phyloP scores from a whole-genome alignment of 2,113 vertebrate species.

The Capricornis sumatraensis region DNA sequence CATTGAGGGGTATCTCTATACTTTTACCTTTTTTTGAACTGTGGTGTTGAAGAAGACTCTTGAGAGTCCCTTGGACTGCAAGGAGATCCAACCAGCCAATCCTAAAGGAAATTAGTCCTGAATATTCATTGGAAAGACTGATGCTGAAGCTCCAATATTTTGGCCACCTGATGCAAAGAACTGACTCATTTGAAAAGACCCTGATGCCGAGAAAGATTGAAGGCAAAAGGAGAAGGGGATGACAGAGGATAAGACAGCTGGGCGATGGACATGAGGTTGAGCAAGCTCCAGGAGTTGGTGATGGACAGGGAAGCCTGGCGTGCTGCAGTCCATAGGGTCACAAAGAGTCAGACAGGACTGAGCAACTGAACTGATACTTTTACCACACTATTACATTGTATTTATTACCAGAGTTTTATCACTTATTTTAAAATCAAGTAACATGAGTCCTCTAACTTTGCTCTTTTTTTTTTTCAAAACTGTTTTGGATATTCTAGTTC shows the following conservation, averaged over 20 bases:
- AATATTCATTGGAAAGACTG: not conserved
- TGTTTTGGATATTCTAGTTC: not conserved
- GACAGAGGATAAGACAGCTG: not conserved
- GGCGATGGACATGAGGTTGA: not conserved
- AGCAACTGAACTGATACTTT: not conserved
- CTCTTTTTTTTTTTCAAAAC: not conserved
- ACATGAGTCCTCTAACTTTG: not conserved
- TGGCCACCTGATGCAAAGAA: not conserved
- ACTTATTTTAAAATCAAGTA: not conserved
- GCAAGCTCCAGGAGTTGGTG: not conserved
- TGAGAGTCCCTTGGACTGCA: not conserved
- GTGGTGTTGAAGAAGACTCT: not conserved
- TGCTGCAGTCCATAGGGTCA: not conserved
- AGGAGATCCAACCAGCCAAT: not conserved
- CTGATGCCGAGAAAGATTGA: not conserved
- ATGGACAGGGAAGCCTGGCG: not conserved
- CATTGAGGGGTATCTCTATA: not conserved
- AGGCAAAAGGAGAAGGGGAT: not conserved
- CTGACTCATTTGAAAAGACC: not conserved
- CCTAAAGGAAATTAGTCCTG: not conserved
- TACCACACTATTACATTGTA: not conserved
- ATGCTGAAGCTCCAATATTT: not conserved
- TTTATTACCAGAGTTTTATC: not conserved
- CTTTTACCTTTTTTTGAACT: not conserved
- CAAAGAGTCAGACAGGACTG: not conserved